Evolutionary conservation across 2,113 vertebrate species (phyloP), one percentile per base, ranked within the genome.

Genomic region (Potamarius usumacintae): DNA sequence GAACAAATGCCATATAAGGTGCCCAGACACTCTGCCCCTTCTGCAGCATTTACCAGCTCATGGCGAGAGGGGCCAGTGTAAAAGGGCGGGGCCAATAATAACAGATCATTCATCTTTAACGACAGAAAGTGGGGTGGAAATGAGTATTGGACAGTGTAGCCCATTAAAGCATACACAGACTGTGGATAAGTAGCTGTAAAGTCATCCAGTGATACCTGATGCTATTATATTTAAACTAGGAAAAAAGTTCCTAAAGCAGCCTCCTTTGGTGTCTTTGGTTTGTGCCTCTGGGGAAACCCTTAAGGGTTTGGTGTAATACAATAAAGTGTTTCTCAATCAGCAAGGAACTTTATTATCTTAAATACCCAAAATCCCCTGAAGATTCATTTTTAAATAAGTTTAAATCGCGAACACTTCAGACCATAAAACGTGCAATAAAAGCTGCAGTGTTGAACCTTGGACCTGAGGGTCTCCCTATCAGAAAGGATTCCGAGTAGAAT

Each of bases 1-100:
- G 88, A 94, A 94, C 92, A 95, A 95, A 90, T 91, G 90, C 55
- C 71, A 94, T 50, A 87, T 94, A 60, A 91, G 92, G 67, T 8
- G 82, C 90, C 78, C 62, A 88, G 55, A 0, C 48, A 57, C 79
- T 65, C 88, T 87, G 0, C 79, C 88, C 60, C 87, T 89, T 0
- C 34, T 18, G 0, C 42, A 27, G 22, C n/a, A 88, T 88, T 0
- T 83, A 91, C 88, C 71, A 14, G 25, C 34, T 5, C 0, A 69
- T 22, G 18, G 34, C 60, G 22, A 57, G 0, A 65, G 30, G 78
- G 69, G 0, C 0, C 81, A 0, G 0, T 0, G 30, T 17, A 65
- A 78, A 76, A 83, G 6, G 42, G 57, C 15, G 69, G 85, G 20
- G 63, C 50, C 57, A 63, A 30, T 63, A 76, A 53, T 52, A 89